Evolutionary conservation across 2,797 vertebrate species (phyloP).

Genomic region (Cuniculus paca): DNA sequence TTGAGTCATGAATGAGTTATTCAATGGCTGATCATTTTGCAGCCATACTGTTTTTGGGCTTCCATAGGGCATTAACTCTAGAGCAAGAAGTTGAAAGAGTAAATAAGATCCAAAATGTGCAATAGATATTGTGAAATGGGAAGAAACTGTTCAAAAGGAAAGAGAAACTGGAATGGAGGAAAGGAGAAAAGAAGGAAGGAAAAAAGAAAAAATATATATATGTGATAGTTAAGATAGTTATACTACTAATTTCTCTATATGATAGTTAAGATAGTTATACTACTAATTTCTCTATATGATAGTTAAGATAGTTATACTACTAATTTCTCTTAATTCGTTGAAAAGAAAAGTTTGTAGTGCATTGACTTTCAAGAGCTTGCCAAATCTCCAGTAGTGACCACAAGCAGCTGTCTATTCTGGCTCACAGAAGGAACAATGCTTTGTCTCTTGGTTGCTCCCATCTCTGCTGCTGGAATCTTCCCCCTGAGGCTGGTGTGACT

Average conservation of each 20-base stretch:
- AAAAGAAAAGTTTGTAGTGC: not conserved
- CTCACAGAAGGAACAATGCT: not conserved
- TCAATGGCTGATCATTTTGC: not conserved
- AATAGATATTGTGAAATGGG: no score
- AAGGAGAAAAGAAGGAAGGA: not conserved
- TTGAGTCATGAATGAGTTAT: slow-evolving; percentile 29
- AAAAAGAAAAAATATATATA: not conserved
- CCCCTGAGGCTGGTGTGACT: not conserved
- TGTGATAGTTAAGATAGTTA: not conserved
- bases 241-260: not conserved
- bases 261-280: not conserved
- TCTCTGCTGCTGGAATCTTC: not conserved
- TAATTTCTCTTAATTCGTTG: not conserved
- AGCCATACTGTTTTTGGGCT: slow-evolving; percentile 11
- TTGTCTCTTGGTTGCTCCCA: not conserved
- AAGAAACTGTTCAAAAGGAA: no score
- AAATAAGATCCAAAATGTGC: no score
- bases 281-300: not conserved
- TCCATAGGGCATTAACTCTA: not conserved
- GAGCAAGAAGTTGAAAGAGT: not conserved
- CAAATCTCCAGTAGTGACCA: not conserved
- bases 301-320: not conserved
- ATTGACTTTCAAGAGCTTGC: not conserved
- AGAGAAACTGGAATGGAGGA: not conserved
- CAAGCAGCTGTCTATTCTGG: not conserved